Conservation (phyloP, 2,888 invertebrate genomes). For the Drosophila prostipennis region DNA sequence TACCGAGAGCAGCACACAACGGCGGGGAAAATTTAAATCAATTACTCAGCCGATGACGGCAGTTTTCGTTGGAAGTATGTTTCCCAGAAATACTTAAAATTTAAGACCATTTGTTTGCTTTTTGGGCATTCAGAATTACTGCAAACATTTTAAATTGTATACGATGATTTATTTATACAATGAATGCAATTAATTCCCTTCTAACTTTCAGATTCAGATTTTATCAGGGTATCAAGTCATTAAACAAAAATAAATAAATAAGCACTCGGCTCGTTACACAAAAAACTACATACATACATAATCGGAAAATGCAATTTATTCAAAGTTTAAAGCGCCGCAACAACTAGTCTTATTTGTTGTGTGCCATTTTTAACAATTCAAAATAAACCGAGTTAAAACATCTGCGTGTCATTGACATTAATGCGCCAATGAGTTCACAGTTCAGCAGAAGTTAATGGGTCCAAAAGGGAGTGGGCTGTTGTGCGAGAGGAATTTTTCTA, state of each 20-base stretch:
- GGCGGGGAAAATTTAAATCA: slow-evolving; percentile 29
- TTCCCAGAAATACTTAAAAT: not conserved
- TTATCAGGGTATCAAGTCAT: not conserved
- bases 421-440: slow-evolving; percentile 38
- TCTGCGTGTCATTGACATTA: slow-evolving; percentile 50
- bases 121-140: not conserved
- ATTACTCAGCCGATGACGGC: slow-evolving; percentile 5
- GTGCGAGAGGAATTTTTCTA: slow-evolving; percentile 15
- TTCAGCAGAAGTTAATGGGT: slow-evolving; percentile 14
- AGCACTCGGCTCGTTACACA: not conserved
- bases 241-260: not conserved
- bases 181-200: not conserved
- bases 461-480: slow-evolving; percentile 17
- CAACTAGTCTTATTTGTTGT: slow-evolving; percentile 1
- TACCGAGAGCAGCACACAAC: not conserved
- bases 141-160: not conserved
- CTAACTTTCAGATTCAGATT: not conserved
- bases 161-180: too few species aligned
- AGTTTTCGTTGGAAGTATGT: not conserved
- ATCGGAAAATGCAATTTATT: slow-evolving; percentile 1
- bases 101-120: too few species aligned
- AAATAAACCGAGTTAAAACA: slow-evolving; percentile 26
- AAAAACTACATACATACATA: not conserved
- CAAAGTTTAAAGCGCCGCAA: slow-evolving; percentile 8
- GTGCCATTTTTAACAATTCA: slow-evolving; percentile 5